Evolutionary conservation across 2,888 invertebrate genomes (phyloP).

Genomic region (Orchestes rusci): DNA sequence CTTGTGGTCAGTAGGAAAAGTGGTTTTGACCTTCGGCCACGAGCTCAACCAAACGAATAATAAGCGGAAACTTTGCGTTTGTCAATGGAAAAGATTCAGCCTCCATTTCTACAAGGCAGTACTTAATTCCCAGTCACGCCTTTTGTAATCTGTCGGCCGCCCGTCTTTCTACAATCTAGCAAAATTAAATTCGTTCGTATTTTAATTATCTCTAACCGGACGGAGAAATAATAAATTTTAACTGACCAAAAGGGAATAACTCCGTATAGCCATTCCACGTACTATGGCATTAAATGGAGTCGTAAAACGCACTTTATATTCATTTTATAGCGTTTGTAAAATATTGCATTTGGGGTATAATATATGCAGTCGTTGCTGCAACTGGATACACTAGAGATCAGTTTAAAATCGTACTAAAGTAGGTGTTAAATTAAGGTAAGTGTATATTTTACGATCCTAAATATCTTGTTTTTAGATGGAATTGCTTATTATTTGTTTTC

Average conservation of each 20-base stretch:
- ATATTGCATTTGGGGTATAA: slow-evolving; percentile 46
- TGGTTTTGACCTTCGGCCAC: too few species aligned
- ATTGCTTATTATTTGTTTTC: too few species aligned
- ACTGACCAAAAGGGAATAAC: slow-evolving; percentile 44
- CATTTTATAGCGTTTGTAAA: slow-evolving; percentile 47
- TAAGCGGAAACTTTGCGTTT: too few species aligned
- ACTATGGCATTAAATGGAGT: slow-evolving; percentile 45
- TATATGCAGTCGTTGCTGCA: slow-evolving; percentile 40
- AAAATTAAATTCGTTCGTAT: slow-evolving; percentile 32
- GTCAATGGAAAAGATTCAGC: too few species aligned
- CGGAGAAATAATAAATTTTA: slow-evolving; percentile 47
- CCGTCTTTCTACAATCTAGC: slow-evolving; percentile 33
- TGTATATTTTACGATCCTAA: too few species aligned
- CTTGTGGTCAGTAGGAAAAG: too few species aligned
- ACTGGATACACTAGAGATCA: slow-evolving; percentile 23
- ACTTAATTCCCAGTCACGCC: too few species aligned
- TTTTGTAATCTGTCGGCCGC: too few species aligned
- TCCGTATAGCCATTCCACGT: slow-evolving; percentile 42
- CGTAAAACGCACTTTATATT: slow-evolving; percentile 47
- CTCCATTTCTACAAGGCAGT: too few species aligned
- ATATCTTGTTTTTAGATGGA: too few species aligned
- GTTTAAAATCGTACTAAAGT: slow-evolving; percentile 20
- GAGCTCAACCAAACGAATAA: too few species aligned
- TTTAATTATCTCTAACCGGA: slow-evolving; percentile 37
- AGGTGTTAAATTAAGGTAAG: slow-evolving; percentile 18